phyloP scores from a whole-genome alignment of 2,797 vertebrate species.

The Sebastes glaucus region DNA sequence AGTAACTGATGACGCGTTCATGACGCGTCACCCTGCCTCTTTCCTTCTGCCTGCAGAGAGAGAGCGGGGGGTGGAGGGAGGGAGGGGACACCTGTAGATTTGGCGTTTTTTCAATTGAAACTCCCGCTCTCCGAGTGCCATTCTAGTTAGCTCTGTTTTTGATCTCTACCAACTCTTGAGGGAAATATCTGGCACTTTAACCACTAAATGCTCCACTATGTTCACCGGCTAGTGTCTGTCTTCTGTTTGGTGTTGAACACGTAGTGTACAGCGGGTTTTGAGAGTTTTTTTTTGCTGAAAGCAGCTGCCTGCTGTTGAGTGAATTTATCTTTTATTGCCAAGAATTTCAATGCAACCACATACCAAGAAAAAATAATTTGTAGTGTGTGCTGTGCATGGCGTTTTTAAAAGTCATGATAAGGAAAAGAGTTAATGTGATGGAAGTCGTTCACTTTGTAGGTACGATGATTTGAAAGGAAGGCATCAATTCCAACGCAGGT shows the following conservation, averaged over 20 bases:
- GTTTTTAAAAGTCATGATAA: background rate
- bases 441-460: background rate
- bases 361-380: no score
- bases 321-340: background rate
- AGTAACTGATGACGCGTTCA: no score
- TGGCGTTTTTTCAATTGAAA: no score
- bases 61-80: no score
- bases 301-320: background rate
- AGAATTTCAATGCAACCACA: background rate
- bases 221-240: background rate
- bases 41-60: no score
- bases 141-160: no score
- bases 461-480: background rate
- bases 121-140: no score
- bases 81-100: no score
- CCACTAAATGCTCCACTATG: background rate
- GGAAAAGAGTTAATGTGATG: background rate
- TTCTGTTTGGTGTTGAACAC: background rate
- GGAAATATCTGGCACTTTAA: background rate
- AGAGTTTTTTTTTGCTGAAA: fast-evolving
- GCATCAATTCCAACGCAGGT: background rate
- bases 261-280: background rate
- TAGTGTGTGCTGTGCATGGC: background rate
- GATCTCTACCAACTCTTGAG: background rate
- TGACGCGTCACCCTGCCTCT: no score